Conservation (phyloP, 2,113 vertebrate genomes). For the Phaethon lepturus region DNA sequence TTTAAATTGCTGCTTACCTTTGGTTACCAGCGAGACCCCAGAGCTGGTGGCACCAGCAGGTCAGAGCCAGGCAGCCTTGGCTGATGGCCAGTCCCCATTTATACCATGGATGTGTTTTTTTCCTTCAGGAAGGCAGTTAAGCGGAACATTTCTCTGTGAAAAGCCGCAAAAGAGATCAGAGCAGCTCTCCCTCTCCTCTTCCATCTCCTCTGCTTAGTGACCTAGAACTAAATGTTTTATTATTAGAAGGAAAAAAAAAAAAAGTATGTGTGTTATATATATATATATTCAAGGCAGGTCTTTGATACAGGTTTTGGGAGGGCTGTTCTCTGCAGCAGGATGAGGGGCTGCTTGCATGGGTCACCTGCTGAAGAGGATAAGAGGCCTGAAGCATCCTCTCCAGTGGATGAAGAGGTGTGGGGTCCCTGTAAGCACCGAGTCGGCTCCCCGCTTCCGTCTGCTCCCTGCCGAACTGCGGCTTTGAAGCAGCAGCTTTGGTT, state of each 20-base stretch:
- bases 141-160: slow-evolving; percentile 60
- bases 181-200: slow-evolving; percentile 24
- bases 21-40: background rate
- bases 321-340: background rate
- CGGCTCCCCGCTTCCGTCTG: background rate
- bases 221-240: slow-evolving; percentile 67
- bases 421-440: background rate
- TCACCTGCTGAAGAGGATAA: background rate
- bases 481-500: background rate
- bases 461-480: background rate
- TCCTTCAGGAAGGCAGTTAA: background rate
- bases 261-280: background rate
- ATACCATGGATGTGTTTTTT: background rate
- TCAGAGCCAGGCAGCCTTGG: background rate
- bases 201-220: slow-evolving; percentile 64
- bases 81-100: slow-evolving; percentile 31
- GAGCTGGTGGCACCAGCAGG: background rate
- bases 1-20: background rate
- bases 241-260: slow-evolving; percentile 31
- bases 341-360: background rate
- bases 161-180: slow-evolving; percentile 55
- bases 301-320: background rate
- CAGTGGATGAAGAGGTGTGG: background rate
- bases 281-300: background rate
- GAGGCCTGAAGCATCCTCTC: background rate